Conservation (phyloP, 2,113 vertebrate genomes). For the Pelodiscus sinensis region DNA sequence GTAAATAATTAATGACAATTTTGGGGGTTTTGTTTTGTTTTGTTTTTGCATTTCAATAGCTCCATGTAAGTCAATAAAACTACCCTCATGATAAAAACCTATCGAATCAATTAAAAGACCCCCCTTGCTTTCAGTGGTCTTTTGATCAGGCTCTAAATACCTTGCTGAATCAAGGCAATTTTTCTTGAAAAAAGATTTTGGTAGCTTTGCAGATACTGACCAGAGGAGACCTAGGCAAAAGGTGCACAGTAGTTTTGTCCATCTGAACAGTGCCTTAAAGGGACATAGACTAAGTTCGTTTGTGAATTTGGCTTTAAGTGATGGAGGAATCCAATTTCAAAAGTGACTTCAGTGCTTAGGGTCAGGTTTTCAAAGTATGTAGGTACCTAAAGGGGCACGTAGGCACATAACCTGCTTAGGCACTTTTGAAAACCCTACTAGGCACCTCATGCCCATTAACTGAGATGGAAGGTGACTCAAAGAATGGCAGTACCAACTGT, state of each 20-base stretch:
- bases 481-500: too few species aligned
- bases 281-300: not conserved
- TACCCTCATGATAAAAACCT: not conserved
- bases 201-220: not conserved
- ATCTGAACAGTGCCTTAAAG: not conserved
- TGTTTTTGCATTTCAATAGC: not conserved
- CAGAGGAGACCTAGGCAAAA: not conserved
- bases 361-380: not conserved
- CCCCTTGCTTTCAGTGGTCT: not conserved
- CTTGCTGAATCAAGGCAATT: not conserved
- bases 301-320: not conserved
- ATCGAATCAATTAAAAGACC: not conserved
- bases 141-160: not conserved
- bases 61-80: conserved; percentile 19
- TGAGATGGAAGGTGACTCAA: not conserved
- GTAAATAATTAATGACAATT: conserved; percentile 40
- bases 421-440: not conserved
- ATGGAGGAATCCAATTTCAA: not conserved
- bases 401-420: not conserved
- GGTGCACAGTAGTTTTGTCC: not conserved
- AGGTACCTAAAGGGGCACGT: not conserved
- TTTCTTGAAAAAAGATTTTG: not conserved
- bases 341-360: not conserved
- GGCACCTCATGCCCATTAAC: not conserved
- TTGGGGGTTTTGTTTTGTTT: not conserved